Percentiles rank a stretch among this genome's conserved stretches.
Conservation (phyloP, 2,797 vertebrate species). For the Crocidura indochinensis region DNA sequence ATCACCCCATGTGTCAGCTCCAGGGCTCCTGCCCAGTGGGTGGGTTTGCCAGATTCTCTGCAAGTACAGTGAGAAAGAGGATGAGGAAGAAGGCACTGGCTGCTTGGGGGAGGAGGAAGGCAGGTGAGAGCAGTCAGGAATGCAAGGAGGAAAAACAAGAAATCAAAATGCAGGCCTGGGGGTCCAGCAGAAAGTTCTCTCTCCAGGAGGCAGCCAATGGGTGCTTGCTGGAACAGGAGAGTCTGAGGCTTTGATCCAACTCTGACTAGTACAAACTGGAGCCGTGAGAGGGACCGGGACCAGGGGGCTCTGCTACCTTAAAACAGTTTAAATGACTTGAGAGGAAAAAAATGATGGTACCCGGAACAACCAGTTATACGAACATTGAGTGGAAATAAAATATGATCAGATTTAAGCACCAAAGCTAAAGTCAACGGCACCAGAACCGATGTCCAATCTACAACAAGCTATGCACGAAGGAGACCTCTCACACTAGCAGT, state of each 20-base stretch:
- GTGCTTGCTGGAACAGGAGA: background rate
- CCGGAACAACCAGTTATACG: too few species aligned
- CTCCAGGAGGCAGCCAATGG: background rate
- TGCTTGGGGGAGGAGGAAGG: background rate
- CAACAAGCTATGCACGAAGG: too few species aligned
- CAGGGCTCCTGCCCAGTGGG: background rate
- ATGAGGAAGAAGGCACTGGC: background rate
- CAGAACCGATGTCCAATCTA: too few species aligned
- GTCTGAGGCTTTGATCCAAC: background rate
- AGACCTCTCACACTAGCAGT: too few species aligned
- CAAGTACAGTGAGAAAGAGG: background rate
- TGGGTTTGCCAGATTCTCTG: background rate
- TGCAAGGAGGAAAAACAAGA: background rate
- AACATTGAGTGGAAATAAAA: too few species aligned
- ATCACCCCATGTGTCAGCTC: background rate
- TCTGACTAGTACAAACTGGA: too few species aligned
- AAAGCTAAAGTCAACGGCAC: too few species aligned
- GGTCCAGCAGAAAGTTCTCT: background rate
- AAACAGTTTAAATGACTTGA: too few species aligned
- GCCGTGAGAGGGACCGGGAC: too few species aligned
- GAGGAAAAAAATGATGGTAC: too few species aligned
- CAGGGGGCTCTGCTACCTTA: too few species aligned
- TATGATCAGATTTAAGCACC: too few species aligned
- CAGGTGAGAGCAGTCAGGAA: background rate
- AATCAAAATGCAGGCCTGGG: background rate